Base-by-base conservation (phyloP, 2,113 vertebrate genomes). In the Engystomops pustulosus region DNA sequence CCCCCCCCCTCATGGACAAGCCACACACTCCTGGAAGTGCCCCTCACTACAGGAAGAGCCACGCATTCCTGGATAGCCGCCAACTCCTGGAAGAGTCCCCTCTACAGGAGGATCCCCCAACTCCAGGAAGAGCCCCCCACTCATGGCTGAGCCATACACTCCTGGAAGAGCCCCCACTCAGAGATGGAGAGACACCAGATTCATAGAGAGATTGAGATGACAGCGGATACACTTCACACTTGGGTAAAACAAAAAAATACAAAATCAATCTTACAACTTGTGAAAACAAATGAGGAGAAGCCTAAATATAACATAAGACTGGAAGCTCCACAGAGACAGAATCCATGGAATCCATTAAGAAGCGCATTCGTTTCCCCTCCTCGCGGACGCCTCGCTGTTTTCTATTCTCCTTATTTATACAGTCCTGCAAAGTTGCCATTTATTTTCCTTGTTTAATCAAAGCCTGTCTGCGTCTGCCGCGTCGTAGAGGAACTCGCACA, bases 361-460 rank as follows among this genome's bases (percentile, higher is more conserved):
- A 30, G n/a, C 25, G 9, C 30, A 72, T 45, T 72, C 27, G 45
- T 71, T 47, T 47, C 69, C 69, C 44, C 38, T 72, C 70, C 38
- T 17, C 1, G 70, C 70, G 7, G 70, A 47, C 49, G 30, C 20
- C 74, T 34, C 7, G 30, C 44, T 49, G 44, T 30, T 49, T 75
- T 32, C n/a, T 20, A 49, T 49, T 30, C 25, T 75, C 25, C 25
- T 30, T 55, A 53, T 76, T 76, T 53, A 72, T 76, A 76, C 72
- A 72, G 38, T 72, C 38, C 53, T 34, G 49, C 47, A n/a, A 18
- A 77, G 74, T 77, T 58, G 51, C 32, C 53, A 38, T 77, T 60
- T 78, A 58, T 78, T 78, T 78, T 41, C 75, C 75, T 14, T 78
- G 75, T 78, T 78, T 78, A 78, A 78, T 78, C 75, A 78, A 41